Evolutionary conservation across 2,113 vertebrate species (phyloP), one percentile per base, ranked within the genome.

Genomic region (Catharus fuscescens): DNA sequence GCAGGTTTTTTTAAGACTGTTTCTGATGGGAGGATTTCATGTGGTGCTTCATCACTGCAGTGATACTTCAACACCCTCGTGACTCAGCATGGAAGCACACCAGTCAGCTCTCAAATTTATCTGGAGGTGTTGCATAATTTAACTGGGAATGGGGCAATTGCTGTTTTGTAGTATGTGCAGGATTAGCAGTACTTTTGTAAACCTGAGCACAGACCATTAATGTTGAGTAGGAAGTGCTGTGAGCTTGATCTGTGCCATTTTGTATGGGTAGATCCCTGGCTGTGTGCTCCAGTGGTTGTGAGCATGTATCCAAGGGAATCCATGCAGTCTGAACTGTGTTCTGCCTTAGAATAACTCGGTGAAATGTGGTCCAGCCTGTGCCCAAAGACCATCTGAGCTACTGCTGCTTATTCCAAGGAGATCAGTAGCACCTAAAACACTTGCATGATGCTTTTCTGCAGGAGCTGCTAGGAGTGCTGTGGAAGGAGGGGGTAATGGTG

Each of bases 71-170:
- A 78, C 92, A 88, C 88, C 94, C 82, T 93, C 3, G 1, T 97
- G 96, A 97, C 82, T 95, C 92, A 96, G 82, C 82, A 57, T 80
- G 82, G 90, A 83, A 83, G 66, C 28, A 29, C 54, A 93, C 28
- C 81, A 77, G 79, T 59, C 73, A 65, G 71, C 71, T 92, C 86
- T 72, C 78, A n/a, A n/a, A n/a, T n/a, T n/a, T n/a, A n/a, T n/a
- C n/a, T n/a, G n/a, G 38, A 76, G 89, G 21, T 62, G 42, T 96
- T 96, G 90, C 69, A 47, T 81, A 91, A 96, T 42, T 78, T 78
- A 78, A 52, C 73, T 67, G 56, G 45, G 67, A 76, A 45, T 1
- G 2, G 38, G 57, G 70, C 44, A 73, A 53, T 54, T 82, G 28
- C 50, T 65, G 64, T 40, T 76, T 23, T 28, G 40, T 84, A 21